These are phyloP conservation scores for Ranitomeya variabilis DNA, from an alignment of 2,113 vertebrate genomes.

Conservation along the genomic window DNA sequence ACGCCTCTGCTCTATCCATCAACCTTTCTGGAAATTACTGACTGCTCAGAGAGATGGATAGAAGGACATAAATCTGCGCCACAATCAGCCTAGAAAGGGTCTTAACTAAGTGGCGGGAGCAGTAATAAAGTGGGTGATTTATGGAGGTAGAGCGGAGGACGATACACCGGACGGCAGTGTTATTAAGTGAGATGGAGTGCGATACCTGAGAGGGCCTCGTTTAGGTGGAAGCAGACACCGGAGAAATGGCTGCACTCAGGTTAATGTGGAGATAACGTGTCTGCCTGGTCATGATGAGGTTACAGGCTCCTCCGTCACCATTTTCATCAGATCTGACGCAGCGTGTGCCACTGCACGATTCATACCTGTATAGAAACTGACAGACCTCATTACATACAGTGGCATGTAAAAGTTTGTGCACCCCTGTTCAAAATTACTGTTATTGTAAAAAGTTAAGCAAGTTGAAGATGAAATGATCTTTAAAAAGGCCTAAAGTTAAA, in stretches of 20 bases:
- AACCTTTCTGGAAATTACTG: not conserved
- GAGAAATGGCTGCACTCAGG: not conserved
- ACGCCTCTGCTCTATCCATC: not conserved
- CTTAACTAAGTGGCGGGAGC: not conserved
- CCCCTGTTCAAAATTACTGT: too few species aligned
- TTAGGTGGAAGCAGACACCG: not conserved
- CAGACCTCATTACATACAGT: too few species aligned
- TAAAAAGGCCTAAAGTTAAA: too few species aligned
- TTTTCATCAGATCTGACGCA: not conserved
- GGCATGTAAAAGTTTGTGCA: too few species aligned
- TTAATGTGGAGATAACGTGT: not conserved
- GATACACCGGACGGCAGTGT: slow-evolving; percentile 1
- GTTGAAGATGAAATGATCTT: too few species aligned
- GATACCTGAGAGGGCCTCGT: not conserved
- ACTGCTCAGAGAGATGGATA: not conserved
- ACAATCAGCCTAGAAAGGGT: not conserved
- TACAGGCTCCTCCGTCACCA: not conserved
- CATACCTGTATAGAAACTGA: too few species aligned
- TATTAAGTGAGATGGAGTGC: slow-evolving; percentile 9
- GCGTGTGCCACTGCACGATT: too few species aligned
- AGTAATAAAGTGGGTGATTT: slow-evolving; percentile 8
- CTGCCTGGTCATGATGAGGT: not conserved
- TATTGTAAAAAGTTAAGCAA: too few species aligned
- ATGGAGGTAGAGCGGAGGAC: not conserved
- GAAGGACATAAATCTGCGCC: not conserved